Base-by-base conservation (phyloP, 1,140 invertebrate genomes). In the Trypoxylus dichotomus region DNA sequence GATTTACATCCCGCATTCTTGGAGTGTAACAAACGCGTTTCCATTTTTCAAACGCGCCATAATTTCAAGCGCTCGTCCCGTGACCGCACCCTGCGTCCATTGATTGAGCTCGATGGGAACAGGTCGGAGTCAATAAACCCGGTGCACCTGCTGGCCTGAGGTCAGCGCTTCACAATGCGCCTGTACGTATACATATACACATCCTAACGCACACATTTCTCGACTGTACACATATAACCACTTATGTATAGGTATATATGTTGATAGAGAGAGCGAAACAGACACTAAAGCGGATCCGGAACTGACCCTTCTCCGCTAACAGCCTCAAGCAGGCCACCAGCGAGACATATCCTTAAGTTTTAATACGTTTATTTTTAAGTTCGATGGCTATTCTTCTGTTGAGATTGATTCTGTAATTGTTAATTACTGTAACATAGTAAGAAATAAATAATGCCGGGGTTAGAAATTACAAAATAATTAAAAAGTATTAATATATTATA, bases 1-100 rank as follows among this genome's bases (percentile, higher is more conserved):
- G 83, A 84, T 83, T 84, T 84, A 84, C 83, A 84, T 84, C 83
- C 83, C 79, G 83, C 83, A 83, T 84, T 84, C 83, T 81, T 83
- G 78, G 76, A 77, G 80, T 79, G 80, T 80, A 83, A 83, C 83
- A 83, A 84, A 83, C 83, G 83, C 82, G 83, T 82, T 83, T 81
- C 76, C 81, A 83, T 83, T 84, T 84, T 83, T 83, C 82, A 83
- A 80, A 77, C 78, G 78, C 78, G 76, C 80, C 73, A 78, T 78
- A 80, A 79, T 80, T 80, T 80, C 79, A 74, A 77, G 79, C 79
- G 77, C 79, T 79, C 77, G 77, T 78, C 75, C 77, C 72, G 79
- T 75, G 79, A 80, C 79, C 79, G 79, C 79, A 80, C 79, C 79
- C 79, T 78, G 79, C 78, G 77, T 76, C 79, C 79, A 80, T 80